Evolutionary conservation across 2,888 invertebrate species (phyloP).

Genomic region (Kryphioiulus occultus): DNA sequence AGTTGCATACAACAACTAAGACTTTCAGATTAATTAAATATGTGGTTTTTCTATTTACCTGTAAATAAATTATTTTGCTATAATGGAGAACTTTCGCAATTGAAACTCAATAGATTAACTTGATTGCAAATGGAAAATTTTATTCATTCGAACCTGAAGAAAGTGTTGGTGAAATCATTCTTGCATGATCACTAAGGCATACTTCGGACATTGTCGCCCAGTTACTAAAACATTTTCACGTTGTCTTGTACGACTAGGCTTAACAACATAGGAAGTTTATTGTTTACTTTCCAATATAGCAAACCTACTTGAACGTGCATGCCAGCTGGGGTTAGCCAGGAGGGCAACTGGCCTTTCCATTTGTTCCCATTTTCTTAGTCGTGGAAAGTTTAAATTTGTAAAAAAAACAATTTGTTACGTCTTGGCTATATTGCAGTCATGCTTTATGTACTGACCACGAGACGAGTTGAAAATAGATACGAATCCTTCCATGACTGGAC

Average conservation of each 20-base stretch:
- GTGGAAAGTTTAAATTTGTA: not conserved
- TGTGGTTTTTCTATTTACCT: too few species aligned
- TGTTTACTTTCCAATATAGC: not conserved
- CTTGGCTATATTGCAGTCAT: not conserved
- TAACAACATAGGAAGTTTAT: slow-evolving; percentile 13
- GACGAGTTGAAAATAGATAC: slow-evolving; percentile 9
- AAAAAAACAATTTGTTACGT: not conserved
- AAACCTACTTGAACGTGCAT: not conserved
- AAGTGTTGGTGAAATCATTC: not conserved
- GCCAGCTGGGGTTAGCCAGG: not conserved
- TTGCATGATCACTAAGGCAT: not conserved
- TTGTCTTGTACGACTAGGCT: not conserved
- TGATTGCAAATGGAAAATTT: not conserved
- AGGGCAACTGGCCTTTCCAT: not conserved
- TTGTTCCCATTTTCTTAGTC: slow-evolving; percentile 25
- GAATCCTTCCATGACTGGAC: not conserved
- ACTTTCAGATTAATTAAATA: too few species aligned
- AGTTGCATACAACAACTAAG: too few species aligned
- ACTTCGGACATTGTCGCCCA: not conserved
- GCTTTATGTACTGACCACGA: not conserved
- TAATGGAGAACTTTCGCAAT: too few species aligned
- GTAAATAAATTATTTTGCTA: too few species aligned
- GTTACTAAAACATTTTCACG: not conserved
- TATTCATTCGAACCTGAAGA: not conserved
- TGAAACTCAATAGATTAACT: not conserved